Evolutionary conservation across 2,888 invertebrate species (phyloP).

Genomic region (Lepas anatifera): DNA sequence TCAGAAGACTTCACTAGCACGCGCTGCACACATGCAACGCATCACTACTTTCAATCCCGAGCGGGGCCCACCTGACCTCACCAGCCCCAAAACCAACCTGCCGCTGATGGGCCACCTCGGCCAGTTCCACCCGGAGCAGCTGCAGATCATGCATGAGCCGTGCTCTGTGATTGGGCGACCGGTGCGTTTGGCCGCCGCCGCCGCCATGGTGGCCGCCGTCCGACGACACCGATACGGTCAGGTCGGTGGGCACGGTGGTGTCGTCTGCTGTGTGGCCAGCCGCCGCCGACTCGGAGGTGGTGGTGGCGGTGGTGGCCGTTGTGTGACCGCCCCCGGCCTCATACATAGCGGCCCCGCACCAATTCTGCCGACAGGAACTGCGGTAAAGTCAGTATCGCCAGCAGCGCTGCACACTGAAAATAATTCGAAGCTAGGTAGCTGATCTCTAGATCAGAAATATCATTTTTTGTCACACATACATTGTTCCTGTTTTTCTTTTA

Average conservation of each 20-base stretch:
- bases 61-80: not conserved
- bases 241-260: not conserved
- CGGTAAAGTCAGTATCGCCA: no score
- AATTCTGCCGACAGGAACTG: no score
- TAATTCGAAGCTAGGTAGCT: no score
- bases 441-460: no score
- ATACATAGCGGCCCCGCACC: no score
- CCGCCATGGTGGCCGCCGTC: not conserved
- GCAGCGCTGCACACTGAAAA: no score
- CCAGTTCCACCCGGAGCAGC: conserved; percentile 1
- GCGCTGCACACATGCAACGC: no score
- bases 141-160: conserved; percentile 4
- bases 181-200: not conserved
- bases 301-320: not conserved
- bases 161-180: not conserved
- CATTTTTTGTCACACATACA: no score
- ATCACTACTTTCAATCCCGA: no score
- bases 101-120: not conserved
- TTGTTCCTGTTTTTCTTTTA: no score
- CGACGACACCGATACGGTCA: not conserved
- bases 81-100: not conserved
- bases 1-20: no score
- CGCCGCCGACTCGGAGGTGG: not conserved
- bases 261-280: not conserved
- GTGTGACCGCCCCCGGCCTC: no score